Percentiles rank a stretch among this genome's conserved stretches.
Conservation (phyloP, 2,888 invertebrate genomes). For the Ceramica pisi region DNA sequence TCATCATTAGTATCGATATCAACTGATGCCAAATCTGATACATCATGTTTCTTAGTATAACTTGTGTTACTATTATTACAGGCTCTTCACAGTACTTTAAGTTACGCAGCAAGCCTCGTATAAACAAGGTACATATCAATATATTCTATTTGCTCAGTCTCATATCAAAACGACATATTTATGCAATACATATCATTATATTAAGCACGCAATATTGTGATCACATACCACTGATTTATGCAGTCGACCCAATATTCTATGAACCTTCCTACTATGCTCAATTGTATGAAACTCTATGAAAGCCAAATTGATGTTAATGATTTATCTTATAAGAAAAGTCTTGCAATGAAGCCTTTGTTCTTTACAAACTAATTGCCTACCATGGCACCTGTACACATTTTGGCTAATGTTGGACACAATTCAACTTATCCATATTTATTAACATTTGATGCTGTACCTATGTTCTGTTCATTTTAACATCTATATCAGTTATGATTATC, state of each 20-base stretch:
- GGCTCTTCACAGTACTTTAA: constrained; percentile 63
- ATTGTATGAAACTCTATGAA: background rate
- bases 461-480: background rate
- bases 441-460: rapidly evolving
- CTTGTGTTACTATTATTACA: constrained; percentile 57
- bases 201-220: constrained; percentile 70
- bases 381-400: background rate
- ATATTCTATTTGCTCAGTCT: constrained; percentile 34
- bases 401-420: constrained; percentile 12
- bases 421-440: background rate
- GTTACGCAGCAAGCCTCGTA: constrained; percentile 60
- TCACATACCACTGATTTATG: constrained; percentile 55
- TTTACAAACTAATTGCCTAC: background rate
- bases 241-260: constrained; percentile 51
- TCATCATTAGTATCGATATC: background rate
- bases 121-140: constrained; percentile 58
- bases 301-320: background rate
- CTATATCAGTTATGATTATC: background rate
- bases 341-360: background rate
- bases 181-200: constrained; percentile 73
- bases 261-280: background rate
- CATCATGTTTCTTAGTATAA: constrained; percentile 34
- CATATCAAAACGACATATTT: constrained; percentile 30
- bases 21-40: constrained; percentile 3
- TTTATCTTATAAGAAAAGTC: background rate